Evolutionary conservation across 2,113 vertebrate species (phyloP), one percentile per base, ranked within the genome.

Genomic region (Labrus mixtus): DNA sequence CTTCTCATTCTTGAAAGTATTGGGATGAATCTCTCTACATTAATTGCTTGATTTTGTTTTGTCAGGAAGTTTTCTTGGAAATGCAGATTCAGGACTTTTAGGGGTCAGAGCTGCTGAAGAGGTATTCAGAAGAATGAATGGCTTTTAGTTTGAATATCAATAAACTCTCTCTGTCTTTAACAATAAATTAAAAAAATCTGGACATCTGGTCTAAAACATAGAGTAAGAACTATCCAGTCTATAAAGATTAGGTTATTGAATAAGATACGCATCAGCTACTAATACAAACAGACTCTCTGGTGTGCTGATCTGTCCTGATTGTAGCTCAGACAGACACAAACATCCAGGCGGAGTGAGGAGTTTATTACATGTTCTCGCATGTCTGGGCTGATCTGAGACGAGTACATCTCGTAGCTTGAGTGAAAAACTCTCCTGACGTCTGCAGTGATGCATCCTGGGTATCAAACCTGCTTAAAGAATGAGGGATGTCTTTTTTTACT

Each of bases 241-340:
- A 16, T 20, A 67, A 5, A 68, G 43, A 81, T 72, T 45, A 60
- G 37, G 33, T 41, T 65, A 54, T 74, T 46, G 10, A n/a, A 22
- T 51, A 36, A 51, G 65, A 89, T 80, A 50, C 2, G 17, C 29
- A 81, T 69, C 74, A 57, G 51, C 57, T 33, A 13, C 29, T 33
- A 43, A 45, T 63, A 11, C 73, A 54, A 20, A 62, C 51, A 71
- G 11, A 39, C 23, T 56, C 64, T 1, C 25, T 20, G 68, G 6
- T 71, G 64, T 45, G 20, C 17, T 58, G 64, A 78, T 82, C 57
- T 23, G 19, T 15, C 3, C 53, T 36, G 68, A 72, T 54, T 54
- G 62, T 50, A 43, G 11, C 45, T 63, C 16, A 20, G 54, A 66
- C 8, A 17, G 6, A 57, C 29, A 54, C 55, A 8, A 37, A 33